A percentile compares a stretch with the other conserved stretches of the same genome.
These are phyloP conservation scores for Egretta garzetta DNA, from an alignment of 2,113 vertebrate genomes.

Conservation along the genomic window DNA sequence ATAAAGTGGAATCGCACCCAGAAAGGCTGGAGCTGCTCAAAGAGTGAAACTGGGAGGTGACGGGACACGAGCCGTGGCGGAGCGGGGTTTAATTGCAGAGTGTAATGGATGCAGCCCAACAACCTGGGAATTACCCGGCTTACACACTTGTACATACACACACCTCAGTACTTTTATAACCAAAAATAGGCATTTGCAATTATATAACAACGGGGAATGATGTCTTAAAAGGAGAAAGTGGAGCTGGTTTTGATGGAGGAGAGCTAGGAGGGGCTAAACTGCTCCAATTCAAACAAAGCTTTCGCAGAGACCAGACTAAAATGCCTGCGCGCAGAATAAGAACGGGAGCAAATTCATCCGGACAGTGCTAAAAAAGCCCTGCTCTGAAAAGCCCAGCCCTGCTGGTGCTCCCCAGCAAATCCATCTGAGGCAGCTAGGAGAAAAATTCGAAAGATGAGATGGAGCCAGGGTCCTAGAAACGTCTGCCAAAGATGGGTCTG, in stretches of 20 bases:
- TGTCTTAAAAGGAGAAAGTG: neutral
- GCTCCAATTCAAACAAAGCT: neutral
- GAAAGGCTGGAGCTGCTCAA: neutral
- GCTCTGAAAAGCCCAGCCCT: neutral
- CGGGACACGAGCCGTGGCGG: neutral
- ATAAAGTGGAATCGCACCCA: neutral
- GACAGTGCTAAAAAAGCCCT: neutral
- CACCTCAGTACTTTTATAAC: neutral
- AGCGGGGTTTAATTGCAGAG: neutral
- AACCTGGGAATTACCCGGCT: neutral
- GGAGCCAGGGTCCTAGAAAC: neutral
- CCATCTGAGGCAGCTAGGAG: neutral
- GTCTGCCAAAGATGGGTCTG: no score
- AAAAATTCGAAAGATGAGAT: neutral
- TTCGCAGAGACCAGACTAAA: neutral
- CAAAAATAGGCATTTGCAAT: neutral
- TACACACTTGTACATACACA: neutral
- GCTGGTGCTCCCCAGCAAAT: neutral
- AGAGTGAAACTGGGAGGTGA: neutral
- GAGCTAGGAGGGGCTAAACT: neutral
- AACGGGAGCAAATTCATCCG: neutral
- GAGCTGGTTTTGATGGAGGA: neutral
- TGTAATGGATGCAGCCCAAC: neutral
- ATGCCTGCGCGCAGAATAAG: neutral
- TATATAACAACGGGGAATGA: neutral